phyloP scores from a whole-genome alignment of 2,113 vertebrate species.

The Strix aluco region DNA sequence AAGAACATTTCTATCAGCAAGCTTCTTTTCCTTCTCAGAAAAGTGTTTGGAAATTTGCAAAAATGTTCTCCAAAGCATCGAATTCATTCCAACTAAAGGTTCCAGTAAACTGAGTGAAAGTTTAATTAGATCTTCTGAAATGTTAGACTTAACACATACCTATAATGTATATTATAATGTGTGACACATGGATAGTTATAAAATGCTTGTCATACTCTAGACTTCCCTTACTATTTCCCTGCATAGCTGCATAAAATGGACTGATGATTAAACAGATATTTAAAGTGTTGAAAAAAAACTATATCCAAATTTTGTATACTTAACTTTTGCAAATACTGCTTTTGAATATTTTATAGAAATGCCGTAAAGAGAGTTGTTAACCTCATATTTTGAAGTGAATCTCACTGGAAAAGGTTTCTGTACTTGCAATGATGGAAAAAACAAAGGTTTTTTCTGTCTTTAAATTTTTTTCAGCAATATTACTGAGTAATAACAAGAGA shows the following conservation, averaged over 20 bases:
- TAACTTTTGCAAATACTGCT: neutral
- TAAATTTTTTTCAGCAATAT: neutral
- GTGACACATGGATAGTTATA: neutral
- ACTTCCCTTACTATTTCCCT: neutral
- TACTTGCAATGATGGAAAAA: neutral
- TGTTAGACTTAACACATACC: neutral
- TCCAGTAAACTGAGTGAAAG: neutral
- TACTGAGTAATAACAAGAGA: neutral
- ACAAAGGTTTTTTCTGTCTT: neutral
- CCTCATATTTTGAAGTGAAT: neutral
- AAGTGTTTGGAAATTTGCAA: neutral
- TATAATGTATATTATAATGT: neutral
- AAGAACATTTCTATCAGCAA: neutral
- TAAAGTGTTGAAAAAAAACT: neutral
- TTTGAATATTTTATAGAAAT: conserved; percentile 3
- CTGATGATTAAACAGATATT: neutral
- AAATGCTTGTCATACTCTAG: neutral
- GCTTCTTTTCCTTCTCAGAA: neutral
- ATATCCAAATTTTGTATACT: neutral
- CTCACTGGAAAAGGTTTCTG: neutral
- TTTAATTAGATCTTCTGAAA: neutral
- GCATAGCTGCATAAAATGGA: neutral
- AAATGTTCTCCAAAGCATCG: neutral
- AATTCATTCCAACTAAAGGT: neutral
- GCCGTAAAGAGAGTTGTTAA: neutral